Evolutionary conservation across 2,888 invertebrate species (phyloP), one percentile per base, ranked within the genome.

Genomic region (Chymomyza caudatula): DNA sequence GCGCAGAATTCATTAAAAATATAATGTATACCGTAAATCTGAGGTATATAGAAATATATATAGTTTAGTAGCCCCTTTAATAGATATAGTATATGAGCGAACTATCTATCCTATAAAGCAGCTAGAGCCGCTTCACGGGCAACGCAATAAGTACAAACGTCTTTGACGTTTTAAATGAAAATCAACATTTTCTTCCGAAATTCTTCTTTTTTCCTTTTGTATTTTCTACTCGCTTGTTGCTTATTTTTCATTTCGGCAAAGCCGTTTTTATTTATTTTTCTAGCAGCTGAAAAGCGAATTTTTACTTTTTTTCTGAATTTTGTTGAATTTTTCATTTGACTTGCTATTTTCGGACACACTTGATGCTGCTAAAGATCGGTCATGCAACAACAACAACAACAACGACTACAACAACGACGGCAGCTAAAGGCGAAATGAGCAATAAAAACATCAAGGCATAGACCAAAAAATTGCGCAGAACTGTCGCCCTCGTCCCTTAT

Each of bases 281-380:
- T 47, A 63, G 63, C 63, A 60, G 74, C 71, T 77, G 67, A 74
- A 77, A 72, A 37, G 29, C 29, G 29, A 37, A 37, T 37, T 58
- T 72, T 60, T 65, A 60, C 53, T 44, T 69, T 57, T 20, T 42
- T 69, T 19, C 42, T 65, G 69, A 64, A 55, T 63, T 67, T 69
- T 77, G 65, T 77, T 66, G 64, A 67, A 68, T 72, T 74, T 64
- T 67, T 71, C 76, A 78, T 81, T 77, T 76, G 78, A 76, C 84
- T 83, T 72, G 83, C 82, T 82, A 82, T 85, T 85, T 83, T 82
- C 70, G 82, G 75, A 77, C 74, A 78, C 77, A 78, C 86, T 87
- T 88, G 88, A 87, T 73, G 86, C 76, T 64, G 58, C 60, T 17
- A 65, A 47, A 65, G 72, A 74, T 54, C 71, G 80, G 76, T 75